Evolutionary conservation across 2,888 invertebrate species (phyloP).

Genomic region (Hirudinaria manillensis): DNA sequence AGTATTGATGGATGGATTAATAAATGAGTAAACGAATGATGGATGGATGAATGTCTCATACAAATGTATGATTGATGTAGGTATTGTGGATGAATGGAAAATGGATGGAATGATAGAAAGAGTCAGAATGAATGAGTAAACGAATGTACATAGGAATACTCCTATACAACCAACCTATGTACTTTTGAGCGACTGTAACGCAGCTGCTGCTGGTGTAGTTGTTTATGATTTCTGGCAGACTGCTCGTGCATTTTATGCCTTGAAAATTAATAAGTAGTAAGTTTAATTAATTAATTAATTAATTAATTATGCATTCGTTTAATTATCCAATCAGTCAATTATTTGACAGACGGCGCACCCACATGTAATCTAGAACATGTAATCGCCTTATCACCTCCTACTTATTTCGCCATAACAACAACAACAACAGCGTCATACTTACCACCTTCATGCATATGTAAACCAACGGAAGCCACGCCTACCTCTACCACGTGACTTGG

Average conservation of each 20-base stretch:
- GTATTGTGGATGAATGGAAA: no score
- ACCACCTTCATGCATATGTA: no score
- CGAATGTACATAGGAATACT: conserved; percentile 1
- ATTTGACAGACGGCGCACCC: background rate
- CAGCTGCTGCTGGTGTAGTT: conserved; percentile 54
- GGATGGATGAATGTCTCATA: background rate
- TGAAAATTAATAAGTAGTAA: background rate
- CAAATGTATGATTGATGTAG: background rate
- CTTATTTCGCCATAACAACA: no score
- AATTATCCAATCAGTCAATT: background rate
- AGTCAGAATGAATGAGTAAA: background rate
- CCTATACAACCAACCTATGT: conserved; percentile 67
- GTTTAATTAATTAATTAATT: no score
- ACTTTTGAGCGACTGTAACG: conserved; percentile 78
- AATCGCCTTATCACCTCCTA: no score
- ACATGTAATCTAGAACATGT: background rate
- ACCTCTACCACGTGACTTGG: conserved; percentile 77
- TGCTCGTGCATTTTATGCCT: conserved; percentile 79
- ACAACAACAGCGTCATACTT: no score
- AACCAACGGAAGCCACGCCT: background rate
- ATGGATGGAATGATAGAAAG: no score
- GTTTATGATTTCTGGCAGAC: conserved; percentile 71
- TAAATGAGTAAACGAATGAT: no score
- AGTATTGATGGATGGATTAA: background rate
- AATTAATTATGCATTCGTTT: background rate